phyloP scores from a whole-genome alignment of 2,797 vertebrate genomes.

The Bradypodion pumilum region DNA sequence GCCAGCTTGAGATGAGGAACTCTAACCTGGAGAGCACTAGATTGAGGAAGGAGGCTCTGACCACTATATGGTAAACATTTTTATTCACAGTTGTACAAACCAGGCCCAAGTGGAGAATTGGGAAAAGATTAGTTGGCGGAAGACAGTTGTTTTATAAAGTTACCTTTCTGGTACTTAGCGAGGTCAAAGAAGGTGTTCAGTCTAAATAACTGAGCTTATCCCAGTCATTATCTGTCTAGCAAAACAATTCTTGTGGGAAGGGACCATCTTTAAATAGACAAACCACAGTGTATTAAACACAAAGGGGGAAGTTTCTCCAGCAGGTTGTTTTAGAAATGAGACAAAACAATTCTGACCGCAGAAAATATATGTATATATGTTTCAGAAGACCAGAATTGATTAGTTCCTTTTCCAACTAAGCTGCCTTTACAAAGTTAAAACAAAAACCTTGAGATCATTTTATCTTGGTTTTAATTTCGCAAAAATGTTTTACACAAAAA shows the following conservation, averaged over 20 bases:
- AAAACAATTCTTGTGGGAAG: constrained; percentile 53
- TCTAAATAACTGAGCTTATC: constrained; percentile 51
- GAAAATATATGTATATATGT: neutral
- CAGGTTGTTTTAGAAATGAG: constrained; percentile 23
- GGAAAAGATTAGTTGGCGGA: neutral
- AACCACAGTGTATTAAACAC: constrained; percentile 35
- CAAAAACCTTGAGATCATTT: neutral
- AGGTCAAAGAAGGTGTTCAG: constrained; percentile 37
- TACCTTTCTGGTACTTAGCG: constrained; percentile 35
- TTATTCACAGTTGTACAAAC: neutral
- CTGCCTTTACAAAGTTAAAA: neutral
- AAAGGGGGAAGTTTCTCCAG: constrained; percentile 13
- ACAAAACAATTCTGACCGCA: constrained; percentile 42
- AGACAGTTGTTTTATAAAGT: constrained; percentile 28
- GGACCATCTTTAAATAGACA: constrained; percentile 44
- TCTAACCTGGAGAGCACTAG: neutral
- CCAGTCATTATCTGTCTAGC: constrained; percentile 53
- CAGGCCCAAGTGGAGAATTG: neutral
- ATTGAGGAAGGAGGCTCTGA: neutral
- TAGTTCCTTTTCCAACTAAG: neutral
- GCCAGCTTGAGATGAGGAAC: neutral
- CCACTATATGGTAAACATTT: neutral
- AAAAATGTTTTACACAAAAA: neutral
- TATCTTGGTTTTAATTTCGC: neutral
- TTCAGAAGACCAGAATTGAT: neutral